Base-by-base conservation (phyloP, 2,113 vertebrate genomes). In the Acanthochromis polyacanthus region DNA sequence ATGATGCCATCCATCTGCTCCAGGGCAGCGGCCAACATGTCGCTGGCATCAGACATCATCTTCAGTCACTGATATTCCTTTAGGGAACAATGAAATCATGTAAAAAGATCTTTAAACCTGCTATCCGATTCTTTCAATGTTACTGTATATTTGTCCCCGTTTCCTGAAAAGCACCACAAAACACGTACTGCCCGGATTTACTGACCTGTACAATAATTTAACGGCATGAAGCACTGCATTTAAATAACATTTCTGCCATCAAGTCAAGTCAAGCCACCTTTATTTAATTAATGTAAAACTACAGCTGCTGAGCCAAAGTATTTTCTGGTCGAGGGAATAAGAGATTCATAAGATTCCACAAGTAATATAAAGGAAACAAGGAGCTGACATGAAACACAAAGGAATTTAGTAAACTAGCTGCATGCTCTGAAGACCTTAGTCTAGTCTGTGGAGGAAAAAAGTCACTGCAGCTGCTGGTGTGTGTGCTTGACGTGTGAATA, bases 1-100 rank as follows among this genome's bases (percentile, higher is more conserved):
- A 99, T 99, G 63, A 99, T 99, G n/a, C 98, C 98, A 58, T 99
- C 98, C 98, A 99, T 99, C 93, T 99, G 98, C 92, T 99, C 98
- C 94, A 99, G 81, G 38, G 98, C 98, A 0, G 98, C 98, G 19
- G 98, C 98, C 89, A 99, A 91, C 98, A 99, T 99, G 82, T 99
- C 98, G 83, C 98, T 99, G 84, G 97, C 98, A 89, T 99, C 97
- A 38, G 95, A 96, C 98, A 99, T 99, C 97, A 99, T 99, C 84
- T 95, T 97, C 59, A 85, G 16, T 87, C 87, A 66, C 73, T 58
- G 53, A 53, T 38, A 36, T 82, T 77, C 67, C 92, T 94, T 59
- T 10, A 80, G 61, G 10, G 12, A 83, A 14, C 2, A 79, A 40
- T 23, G 2, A 61, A 57, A 46, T 1, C 23, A 40, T 19, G 52